Base-by-base conservation (phyloP, 2,888 invertebrate genomes). In the Lithophane socia region DNA sequence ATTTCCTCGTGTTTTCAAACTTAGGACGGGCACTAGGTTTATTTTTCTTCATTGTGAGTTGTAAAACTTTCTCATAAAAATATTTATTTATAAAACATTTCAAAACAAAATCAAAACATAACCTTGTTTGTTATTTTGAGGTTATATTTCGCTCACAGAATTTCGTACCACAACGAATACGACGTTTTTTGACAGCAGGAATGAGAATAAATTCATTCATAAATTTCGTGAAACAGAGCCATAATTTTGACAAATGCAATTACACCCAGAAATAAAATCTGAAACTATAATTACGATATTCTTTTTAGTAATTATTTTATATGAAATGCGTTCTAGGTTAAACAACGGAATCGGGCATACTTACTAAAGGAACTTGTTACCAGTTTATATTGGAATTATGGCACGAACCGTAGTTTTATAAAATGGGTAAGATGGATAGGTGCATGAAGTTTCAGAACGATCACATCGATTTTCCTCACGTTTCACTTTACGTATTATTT, bases 1-100 rank as follows among this genome's bases (percentile, higher is more conserved):
- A 97, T 94, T 98, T 98, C 42, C 98, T 96, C 0, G 97, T 92
- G 76, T 95, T 96, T 68, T 92, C 89, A 79, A 93, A 91, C 81
- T 90, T 91, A 10, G 93, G 92, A n/a, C 90, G 91, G 9, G 85
- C 75, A 8, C 69, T 83, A 21, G 86, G 77, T 86, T 94, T 95
- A 7, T 82, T 76, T 88, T 94, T 95, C 86, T 94, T 96, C 93
- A 94, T 94, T 88, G 86, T 90, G n/a, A 73, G 37, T 77, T 73
- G 8, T 67, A 66, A 3, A 24, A 12, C 3, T 21, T 67, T 63
- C 1, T 60, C 21, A 16, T 58, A 13, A 2, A 69, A 21, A 18
- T n/a, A 24, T 64, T 63, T 60, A 66, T 0, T 12, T 2, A 54
- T 49, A 63, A 52, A 9, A 42, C 1, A 54, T n/a, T 13, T 69